Conservation (phyloP, 2,113 vertebrate species). For the Halcyon malimbica region DNA sequence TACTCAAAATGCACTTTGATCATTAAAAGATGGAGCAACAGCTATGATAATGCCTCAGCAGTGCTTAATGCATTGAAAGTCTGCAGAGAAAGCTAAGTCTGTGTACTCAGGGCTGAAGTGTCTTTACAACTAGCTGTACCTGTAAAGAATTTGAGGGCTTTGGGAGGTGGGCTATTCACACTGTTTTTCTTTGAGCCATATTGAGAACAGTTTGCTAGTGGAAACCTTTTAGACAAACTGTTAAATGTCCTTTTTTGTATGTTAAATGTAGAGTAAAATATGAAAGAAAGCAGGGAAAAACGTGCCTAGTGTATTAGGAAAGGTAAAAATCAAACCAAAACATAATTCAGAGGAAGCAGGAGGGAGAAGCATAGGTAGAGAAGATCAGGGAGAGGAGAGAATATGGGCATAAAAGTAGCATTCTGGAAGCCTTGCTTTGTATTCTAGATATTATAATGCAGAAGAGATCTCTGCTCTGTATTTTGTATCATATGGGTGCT, state of each 20-base stretch:
- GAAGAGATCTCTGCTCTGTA: not conserved
- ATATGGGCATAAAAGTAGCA: not conserved
- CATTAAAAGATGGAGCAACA: not conserved
- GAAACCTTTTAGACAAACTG: not conserved
- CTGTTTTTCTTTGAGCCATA: not conserved
- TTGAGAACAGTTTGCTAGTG: not conserved
- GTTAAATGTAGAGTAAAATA: not conserved
- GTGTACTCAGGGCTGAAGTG: not conserved
- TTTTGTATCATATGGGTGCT: not conserved
- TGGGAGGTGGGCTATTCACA: not conserved
- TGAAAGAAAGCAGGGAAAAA: not conserved
- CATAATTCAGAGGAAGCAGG: not conserved
- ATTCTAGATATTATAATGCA: not conserved
- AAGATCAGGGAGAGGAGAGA: not conserved
- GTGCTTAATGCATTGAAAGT: not conserved
- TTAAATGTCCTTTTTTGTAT: not conserved
- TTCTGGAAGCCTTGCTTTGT: not conserved
- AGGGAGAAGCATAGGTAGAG: not conserved
- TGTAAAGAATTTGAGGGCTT: not conserved
- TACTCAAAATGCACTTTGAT: not conserved
- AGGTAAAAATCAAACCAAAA: not conserved
- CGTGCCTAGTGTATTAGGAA: not conserved
- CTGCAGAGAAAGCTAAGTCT: not conserved
- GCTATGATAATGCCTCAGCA: not conserved
- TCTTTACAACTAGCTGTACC: not conserved